phyloP scores from a whole-genome alignment of 1,140 invertebrate species.

The Mesaphorura yosii region DNA sequence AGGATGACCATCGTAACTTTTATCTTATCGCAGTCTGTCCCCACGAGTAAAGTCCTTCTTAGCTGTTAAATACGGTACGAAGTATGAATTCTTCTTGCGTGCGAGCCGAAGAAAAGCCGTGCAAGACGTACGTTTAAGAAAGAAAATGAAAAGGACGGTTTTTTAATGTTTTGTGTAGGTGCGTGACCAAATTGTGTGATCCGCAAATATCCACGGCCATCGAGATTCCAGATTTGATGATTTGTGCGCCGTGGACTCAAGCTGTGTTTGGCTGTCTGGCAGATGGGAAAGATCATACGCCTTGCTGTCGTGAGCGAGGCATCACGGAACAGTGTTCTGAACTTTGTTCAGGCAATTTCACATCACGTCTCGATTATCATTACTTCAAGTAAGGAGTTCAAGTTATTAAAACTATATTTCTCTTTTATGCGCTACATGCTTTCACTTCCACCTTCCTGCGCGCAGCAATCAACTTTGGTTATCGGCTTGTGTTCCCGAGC shows the following conservation, averaged over 20 bases:
- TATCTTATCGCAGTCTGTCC: too few relatives aligned
- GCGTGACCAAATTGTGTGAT: constrained; percentile 65
- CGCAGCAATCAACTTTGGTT: too few relatives aligned
- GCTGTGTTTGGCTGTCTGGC: constrained; percentile 65
- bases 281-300: constrained; percentile 65
- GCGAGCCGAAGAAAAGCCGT: too few relatives aligned
- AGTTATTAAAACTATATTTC: neutral
- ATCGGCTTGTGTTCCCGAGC: too few relatives aligned
- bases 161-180: constrained; percentile 37
- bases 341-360: constrained; percentile 64
- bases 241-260: constrained; percentile 69
- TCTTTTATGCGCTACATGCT: neutral
- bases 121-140: too few relatives aligned
- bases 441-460: too few relatives aligned
- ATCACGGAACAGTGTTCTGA: constrained; percentile 59
- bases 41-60: too few relatives aligned
- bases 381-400: constrained; percentile 59
- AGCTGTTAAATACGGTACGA: too few relatives aligned
- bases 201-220: constrained; percentile 49
- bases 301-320: constrained; percentile 60
- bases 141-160: too few relatives aligned
- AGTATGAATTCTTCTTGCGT: too few relatives aligned
- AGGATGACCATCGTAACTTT: too few relatives aligned
- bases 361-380: constrained; percentile 59
- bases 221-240: constrained; percentile 62